Conservation (phyloP, 1,140 invertebrate genomes). For the Dolichoris vasculosae region DNA sequence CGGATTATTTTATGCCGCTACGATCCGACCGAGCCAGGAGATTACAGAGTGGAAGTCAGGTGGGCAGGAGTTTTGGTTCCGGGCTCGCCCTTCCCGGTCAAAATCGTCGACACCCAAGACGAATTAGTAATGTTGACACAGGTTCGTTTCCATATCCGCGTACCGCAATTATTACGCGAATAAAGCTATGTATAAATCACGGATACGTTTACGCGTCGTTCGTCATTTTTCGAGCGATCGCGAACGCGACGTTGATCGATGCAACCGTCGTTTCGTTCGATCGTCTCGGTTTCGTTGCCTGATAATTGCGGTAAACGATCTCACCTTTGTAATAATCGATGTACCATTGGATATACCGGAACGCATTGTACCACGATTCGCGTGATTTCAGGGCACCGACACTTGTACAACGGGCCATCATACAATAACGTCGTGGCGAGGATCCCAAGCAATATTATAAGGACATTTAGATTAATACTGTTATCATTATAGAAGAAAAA, state of each 20-base stretch:
- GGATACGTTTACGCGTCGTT: no score
- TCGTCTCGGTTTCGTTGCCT: no score
- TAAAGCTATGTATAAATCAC: no score
- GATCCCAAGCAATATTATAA: conserved; percentile 74
- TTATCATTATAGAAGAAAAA: conserved; percentile 69
- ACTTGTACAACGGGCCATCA: conserved; percentile 74
- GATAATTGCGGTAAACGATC: no score
- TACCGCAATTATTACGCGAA: background rate
- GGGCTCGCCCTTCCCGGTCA: conserved; percentile 97
- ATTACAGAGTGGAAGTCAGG: conserved; percentile 97
- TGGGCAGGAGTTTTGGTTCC: conserved; percentile 98
- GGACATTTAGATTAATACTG: conserved; percentile 63
- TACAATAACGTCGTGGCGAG: conserved; percentile 73
- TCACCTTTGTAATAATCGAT: no score
- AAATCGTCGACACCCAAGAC: conserved; percentile 99
- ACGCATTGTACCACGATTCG: background rate
- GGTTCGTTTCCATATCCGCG: conserved; percentile 52
- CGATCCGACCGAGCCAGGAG: conserved; percentile 98
- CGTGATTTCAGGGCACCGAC: conserved; percentile 65
- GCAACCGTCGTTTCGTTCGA: no score
- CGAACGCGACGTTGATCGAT: no score
- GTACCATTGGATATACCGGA: no score
- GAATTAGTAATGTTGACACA: conserved; percentile 81
- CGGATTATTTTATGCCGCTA: conserved; percentile 96
- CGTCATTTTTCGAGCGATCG: no score